Evolutionary conservation across 2,113 vertebrate species (phyloP), one percentile per base, ranked within the genome.

Genomic region (Syngnathus scovelli): DNA sequence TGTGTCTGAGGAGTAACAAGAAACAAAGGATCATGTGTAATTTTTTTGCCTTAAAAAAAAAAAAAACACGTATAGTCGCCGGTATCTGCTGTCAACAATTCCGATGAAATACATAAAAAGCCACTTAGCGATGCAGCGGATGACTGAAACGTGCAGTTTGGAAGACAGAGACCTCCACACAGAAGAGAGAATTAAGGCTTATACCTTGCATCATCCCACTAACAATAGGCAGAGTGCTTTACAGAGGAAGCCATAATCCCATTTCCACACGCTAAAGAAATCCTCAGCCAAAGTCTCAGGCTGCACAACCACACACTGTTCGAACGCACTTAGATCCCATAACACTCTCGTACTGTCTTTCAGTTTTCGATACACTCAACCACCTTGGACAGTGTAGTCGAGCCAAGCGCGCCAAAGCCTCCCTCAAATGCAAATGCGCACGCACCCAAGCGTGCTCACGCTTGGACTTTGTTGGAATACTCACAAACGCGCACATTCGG

Each of bases 241-340:
- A 86, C 85, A 87, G 75, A 84, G 75, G 80, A 85, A 85, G 78
- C 66, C 78, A 80, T 90, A 92, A 92, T 91, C 89, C 87, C 77
- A 85, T 91, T 90, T 91, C 85, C 87, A 90, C 89, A 89, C 80
- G 73, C 76, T 86, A 82, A 85, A 84, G 79, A 86, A 83, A 82
- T 83, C 79, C 82, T 83, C 72, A 87, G 86, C 84, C 84, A 86
- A 87, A 88, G 83, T 85, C 82, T 84, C 68, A 77, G 82, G 85
- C 85, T 90, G 80, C 83, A 76, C 78, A 83, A 76, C 78, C 85
- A 82, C 85, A 88, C 80, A 87, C 80, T 85, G 77, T 72, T 86
- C 74, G 65, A 80, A 83, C 85, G 83, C 85, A 83, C 87, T 82
- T 79, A 84, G 72, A 87, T 81, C 81, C 68, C 76, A 67, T 85